Evolutionary conservation across 2,888 invertebrate genomes (phyloP), one percentile per base, ranked within the genome.

Genomic region (Oxytorus armatus): DNA sequence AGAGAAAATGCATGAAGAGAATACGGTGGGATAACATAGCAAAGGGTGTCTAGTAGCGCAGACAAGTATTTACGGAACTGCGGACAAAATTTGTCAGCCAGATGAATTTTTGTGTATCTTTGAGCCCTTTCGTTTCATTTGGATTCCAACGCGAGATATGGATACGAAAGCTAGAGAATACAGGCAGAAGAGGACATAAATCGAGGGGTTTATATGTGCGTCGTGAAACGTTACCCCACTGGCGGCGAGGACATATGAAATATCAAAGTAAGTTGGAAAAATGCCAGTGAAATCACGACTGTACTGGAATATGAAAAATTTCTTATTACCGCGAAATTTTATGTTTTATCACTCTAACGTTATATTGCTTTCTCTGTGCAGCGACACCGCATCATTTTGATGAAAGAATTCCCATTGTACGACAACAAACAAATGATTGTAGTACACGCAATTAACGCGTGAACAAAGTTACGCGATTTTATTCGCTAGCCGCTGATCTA

Each of bases 181-280:
- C 61, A 42, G 16, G 8, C 42, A 29, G 25, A 55, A 44, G 42
- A 42, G 14, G 42, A 55, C 69, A 44, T 69, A 69, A 69, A 55
- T 55, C 69, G 44, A 42, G 44, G 25, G 69, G 55, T 69, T 55
- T 25, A 18, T 42, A 25, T 65, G 29, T 11, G 21, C 21, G 49
- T 69, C 44, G 16, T 55, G 25, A 16, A 42, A 55, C 23, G n/a
- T 7, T 42, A 8, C 21, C n/a, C 39, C n/a, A 3, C 33, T 11
- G 5, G 11, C 49, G 7, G 14, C 33, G 39, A 5, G 44, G 29
- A 47, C n/a, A n/a, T 29, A 44, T 23, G 21, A 44, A 57, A 69
- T 57, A 55, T 57, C 18, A 33, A 69, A 55, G 42, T 29, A 18
- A n/a, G 10, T 44, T 69, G 69, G 55, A 55, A 29, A 44, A 55